Percentiles rank a stretch among this genome's conserved stretches.
Evolutionary conservation across 1,140 invertebrate species (phyloP).

Genomic region (Tetragnatha versicolor): DNA sequence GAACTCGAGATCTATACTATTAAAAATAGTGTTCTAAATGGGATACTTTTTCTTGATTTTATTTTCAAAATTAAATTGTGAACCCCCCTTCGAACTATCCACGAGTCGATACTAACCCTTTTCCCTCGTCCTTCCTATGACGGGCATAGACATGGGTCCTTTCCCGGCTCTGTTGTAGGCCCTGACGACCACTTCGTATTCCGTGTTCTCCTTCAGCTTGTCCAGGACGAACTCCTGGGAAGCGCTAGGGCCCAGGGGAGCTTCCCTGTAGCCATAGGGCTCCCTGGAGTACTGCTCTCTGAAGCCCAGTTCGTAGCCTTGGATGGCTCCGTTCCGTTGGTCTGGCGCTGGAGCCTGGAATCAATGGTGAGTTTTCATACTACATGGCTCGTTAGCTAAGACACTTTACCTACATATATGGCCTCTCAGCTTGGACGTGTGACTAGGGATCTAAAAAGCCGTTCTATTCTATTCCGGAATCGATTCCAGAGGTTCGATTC

Average conservation of each 20-base stretch:
- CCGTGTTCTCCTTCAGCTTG: slow-evolving; percentile 53
- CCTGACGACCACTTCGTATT: slow-evolving; percentile 58
- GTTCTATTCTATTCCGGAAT: too few species aligned
- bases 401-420: too few species aligned
- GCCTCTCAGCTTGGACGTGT: too few species aligned
- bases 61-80: too few species aligned
- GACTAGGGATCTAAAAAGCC: too few species aligned
- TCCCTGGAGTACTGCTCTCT: slow-evolving; percentile 20
- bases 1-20: too few species aligned
- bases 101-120: slow-evolving; percentile 28
- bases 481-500: too few species aligned
- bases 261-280: slow-evolving; percentile 41
- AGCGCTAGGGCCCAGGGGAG: slow-evolving; percentile 18
- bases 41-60: too few species aligned
- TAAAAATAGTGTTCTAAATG: too few species aligned
- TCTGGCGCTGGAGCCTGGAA: slow-evolving; percentile 76
- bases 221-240: slow-evolving; percentile 56
- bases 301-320: slow-evolving; percentile 72
- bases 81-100: too few species aligned
- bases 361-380: too few species aligned
- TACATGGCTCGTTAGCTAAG: too few species aligned
- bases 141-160: slow-evolving; percentile 71
- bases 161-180: slow-evolving; percentile 58
- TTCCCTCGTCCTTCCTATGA: slow-evolving; percentile 72
- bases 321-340: slow-evolving; percentile 92